Evolutionary conservation across 2,888 invertebrate species (phyloP).

Genomic region (Trachelus iudaicus): DNA sequence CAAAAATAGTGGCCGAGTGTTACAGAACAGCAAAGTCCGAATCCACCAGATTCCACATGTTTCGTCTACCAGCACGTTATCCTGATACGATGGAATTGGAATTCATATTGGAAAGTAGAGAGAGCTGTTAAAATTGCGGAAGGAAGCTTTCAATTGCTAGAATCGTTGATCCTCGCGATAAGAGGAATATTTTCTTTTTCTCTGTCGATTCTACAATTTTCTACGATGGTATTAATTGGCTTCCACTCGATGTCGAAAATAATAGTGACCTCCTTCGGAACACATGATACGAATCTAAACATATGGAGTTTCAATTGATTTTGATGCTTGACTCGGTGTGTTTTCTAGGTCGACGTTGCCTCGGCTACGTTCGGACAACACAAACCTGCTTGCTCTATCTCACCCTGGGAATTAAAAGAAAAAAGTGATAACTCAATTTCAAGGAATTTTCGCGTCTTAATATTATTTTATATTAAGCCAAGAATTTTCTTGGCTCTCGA

Average conservation of each 20-base stretch:
- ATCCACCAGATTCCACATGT: background rate
- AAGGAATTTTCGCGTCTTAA: background rate
- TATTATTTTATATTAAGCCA: background rate
- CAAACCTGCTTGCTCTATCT: background rate
- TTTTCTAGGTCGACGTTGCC: background rate
- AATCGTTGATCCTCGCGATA: background rate
- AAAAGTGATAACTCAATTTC: background rate
- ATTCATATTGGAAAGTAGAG: background rate
- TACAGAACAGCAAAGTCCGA: background rate
- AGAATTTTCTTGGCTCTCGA: background rate
- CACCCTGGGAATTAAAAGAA: background rate
- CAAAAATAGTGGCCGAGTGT: slow-evolving; percentile 1
- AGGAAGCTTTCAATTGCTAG: background rate
- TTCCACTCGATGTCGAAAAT: slow-evolving; percentile 28
- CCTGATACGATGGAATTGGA: background rate
- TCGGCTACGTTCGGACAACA: background rate
- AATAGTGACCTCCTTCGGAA: slow-evolving; percentile 27
- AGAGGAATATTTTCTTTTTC: background rate
- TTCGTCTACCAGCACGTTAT: background rate
- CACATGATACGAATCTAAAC: slow-evolving; percentile 14
- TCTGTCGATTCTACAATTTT: background rate
- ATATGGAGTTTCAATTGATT: background rate
- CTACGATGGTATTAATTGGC: background rate
- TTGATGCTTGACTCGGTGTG: background rate
- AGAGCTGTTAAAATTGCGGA: background rate